phyloP scores from a whole-genome alignment of 1,140 invertebrate species.

The Drosophila sechellia region DNA sequence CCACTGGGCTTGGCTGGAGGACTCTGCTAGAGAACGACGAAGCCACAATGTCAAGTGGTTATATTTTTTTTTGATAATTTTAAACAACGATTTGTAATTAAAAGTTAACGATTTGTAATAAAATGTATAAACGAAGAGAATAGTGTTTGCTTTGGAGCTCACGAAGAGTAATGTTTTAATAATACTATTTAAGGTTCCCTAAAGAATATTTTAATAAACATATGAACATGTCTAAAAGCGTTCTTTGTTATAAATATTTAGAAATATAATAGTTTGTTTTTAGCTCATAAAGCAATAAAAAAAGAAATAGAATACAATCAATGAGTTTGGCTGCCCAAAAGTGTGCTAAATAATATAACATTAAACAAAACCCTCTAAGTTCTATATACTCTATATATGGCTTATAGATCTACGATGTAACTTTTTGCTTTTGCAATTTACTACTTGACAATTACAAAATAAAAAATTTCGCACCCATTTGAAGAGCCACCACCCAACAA shows the following conservation, averaged over 20 bases:
- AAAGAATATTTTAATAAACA: too few species aligned
- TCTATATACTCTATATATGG: background rate
- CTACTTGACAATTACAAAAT: conserved; percentile 24
- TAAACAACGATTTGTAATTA: conserved; percentile 38
- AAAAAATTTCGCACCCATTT: conserved; percentile 39
- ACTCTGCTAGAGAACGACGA: conserved; percentile 17
- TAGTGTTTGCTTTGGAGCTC: background rate
- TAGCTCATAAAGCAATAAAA: background rate
- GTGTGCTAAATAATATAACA: conserved; percentile 3
- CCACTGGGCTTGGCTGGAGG: conserved; percentile 47
- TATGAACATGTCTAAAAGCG: too few species aligned
- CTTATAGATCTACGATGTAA: background rate
- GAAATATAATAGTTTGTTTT: too few species aligned
- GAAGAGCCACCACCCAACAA: conserved; percentile 16
- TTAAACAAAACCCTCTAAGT: background rate
- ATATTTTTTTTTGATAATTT: conserved; percentile 28
- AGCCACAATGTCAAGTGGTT: background rate
- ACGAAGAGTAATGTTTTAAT: too few species aligned
- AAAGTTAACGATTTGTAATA: conserved; percentile 27
- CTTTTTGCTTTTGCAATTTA: conserved; percentile 9
- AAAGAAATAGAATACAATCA: background rate
- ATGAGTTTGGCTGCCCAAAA: conserved; percentile 1
- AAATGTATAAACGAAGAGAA: conserved; percentile 18
- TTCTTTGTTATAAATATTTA: too few species aligned
- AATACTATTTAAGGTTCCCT: too few species aligned